phyloP scores from a whole-genome alignment of 2,888 invertebrate genomes.

The Rhopalosiphum nymphaeae region DNA sequence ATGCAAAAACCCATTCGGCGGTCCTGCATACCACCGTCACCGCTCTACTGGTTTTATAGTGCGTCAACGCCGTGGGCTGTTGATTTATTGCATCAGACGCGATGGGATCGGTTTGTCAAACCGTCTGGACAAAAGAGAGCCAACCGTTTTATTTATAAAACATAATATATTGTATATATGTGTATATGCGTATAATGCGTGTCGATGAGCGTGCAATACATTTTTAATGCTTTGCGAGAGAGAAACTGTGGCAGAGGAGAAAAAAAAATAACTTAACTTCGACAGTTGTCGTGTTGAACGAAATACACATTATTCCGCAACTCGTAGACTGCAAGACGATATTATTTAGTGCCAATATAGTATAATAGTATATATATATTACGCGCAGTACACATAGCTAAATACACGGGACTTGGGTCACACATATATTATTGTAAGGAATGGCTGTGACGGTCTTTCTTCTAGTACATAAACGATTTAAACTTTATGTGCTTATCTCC shows the following conservation, averaged over 20 bases:
- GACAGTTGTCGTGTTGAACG: neutral
- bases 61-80: neutral
- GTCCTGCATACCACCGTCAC: neutral
- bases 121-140: neutral
- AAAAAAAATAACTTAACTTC: neutral
- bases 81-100: slow-evolving; percentile 10
- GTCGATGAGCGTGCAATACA: neutral
- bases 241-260: neutral
- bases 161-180: neutral
- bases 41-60: neutral
- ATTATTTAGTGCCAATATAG: neutral
- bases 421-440: neutral
- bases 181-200: neutral
- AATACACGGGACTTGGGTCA: neutral
- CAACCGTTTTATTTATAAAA: neutral
- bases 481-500: neutral
- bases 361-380: neutral
- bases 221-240: neutral
- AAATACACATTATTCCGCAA: neutral
- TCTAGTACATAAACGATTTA: neutral
- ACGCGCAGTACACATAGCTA: neutral
- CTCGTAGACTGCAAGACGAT: neutral
- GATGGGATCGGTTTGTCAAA: neutral
- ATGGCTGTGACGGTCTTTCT: neutral
- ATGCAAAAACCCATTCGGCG: neutral